Evolutionary conservation across 2,888 invertebrate genomes (phyloP).

Genomic region (Clitarchus hookeri): DNA sequence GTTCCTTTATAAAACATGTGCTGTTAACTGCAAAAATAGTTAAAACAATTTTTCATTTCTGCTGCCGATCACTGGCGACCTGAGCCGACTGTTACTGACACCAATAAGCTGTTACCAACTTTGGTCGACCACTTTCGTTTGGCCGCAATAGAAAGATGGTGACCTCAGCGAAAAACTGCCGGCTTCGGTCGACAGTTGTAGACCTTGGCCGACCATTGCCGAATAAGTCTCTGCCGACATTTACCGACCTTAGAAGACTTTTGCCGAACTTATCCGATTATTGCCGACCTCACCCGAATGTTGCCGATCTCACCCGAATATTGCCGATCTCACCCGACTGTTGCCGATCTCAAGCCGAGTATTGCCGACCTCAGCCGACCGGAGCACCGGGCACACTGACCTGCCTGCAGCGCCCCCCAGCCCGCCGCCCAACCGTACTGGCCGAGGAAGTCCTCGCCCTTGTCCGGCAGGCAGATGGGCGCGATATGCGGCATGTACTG

Average conservation of each 20-base stretch:
- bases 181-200: not conserved
- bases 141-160: not conserved
- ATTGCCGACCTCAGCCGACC: not conserved
- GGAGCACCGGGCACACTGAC: conserved; percentile 49
- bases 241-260: not conserved
- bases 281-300: too few relatives aligned
- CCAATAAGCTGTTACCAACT: not conserved
- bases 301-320: not conserved
- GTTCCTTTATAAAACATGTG: too few relatives aligned
- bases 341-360: not conserved
- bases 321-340: not conserved
- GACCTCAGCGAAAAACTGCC: not conserved
- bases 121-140: not conserved
- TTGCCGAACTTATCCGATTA: too few relatives aligned
- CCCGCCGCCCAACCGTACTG: conserved; percentile 92
- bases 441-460: conserved; percentile 86
- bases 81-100: too few relatives aligned
- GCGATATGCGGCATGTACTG: conserved; percentile 65
- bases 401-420: conserved; percentile 83
- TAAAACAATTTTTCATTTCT: too few relatives aligned
- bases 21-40: too few relatives aligned
- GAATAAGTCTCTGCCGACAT: conserved; percentile 56
- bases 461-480: conserved; percentile 89
- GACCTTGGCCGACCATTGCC: conserved; percentile 38
- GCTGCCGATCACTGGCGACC: too few relatives aligned